Evolutionary conservation across 2,888 invertebrate species (phyloP).

Genomic region (Ophioninae sp.): DNA sequence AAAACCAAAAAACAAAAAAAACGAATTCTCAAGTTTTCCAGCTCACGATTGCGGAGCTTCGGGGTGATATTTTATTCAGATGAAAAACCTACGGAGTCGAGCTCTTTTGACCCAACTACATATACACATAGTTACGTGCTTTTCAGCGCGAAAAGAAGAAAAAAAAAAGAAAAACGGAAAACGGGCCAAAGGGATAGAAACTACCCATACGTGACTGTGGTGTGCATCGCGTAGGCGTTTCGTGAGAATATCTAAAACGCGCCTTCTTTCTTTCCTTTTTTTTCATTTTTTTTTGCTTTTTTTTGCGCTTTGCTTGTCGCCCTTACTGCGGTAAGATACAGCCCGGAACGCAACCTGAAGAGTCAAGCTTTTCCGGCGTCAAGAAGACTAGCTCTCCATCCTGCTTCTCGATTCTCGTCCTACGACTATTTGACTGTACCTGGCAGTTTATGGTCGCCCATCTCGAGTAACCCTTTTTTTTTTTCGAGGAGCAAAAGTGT

Average conservation of each 20-base stretch:
- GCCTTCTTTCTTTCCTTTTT: slow-evolving; percentile 27
- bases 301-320: slow-evolving; percentile 15
- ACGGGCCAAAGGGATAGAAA: slow-evolving; percentile 38
- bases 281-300: too few relatives aligned
- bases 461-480: slow-evolving; percentile 31
- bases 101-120: slow-evolving; percentile 35
- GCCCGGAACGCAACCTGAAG: neutral
- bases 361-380: slow-evolving; percentile 25
- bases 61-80: slow-evolving; percentile 62
- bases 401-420: neutral
- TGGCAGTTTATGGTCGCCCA: neutral
- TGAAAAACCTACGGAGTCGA: slow-evolving; percentile 33
- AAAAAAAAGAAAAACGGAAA: too few relatives aligned
- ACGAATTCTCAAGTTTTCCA: slow-evolving; percentile 9
- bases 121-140: slow-evolving; percentile 23
- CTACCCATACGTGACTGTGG: slow-evolving; percentile 57
- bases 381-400: slow-evolving; percentile 20
- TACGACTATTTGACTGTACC: neutral
- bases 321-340: slow-evolving; percentile 26
- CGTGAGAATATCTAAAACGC: slow-evolving; percentile 36
- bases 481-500: slow-evolving; percentile 31
- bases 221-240: slow-evolving; percentile 45
- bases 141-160: slow-evolving; percentile 41
- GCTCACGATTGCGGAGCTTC: slow-evolving; percentile 6
- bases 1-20: too few relatives aligned